These are phyloP conservation scores for Leptocoma aspasia DNA, from an alignment of 2,113 vertebrate genomes.

Conservation along the genomic window DNA sequence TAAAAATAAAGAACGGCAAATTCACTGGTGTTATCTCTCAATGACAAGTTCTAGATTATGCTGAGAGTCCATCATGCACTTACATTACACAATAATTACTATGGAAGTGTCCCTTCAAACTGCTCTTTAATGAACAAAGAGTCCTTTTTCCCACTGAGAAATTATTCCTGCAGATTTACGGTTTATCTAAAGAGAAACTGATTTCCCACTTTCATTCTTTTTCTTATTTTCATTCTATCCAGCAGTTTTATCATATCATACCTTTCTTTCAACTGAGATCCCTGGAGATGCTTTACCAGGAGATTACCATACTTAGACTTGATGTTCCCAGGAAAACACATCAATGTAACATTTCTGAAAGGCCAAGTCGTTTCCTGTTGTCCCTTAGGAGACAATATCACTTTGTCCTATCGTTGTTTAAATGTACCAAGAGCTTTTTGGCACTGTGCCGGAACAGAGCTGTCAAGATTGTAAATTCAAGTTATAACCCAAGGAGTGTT, in stretches of 20 bases:
- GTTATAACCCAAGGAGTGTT: constrained; percentile 47
- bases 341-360: constrained; percentile 59
- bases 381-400: constrained; percentile 62
- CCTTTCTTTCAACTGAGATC: constrained; percentile 33
- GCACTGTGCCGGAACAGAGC: not conserved
- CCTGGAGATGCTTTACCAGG: constrained; percentile 45
- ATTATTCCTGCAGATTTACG: not conserved
- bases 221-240: constrained; percentile 19
- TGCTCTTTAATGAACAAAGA: not conserved
- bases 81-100: not conserved
- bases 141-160: not conserved
- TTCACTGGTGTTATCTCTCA: not conserved
- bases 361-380: constrained; percentile 47
- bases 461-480: constrained; percentile 68
- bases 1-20: not conserved
- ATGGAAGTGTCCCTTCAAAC: not conserved
- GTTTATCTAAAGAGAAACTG: not conserved
- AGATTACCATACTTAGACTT: constrained; percentile 48
- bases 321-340: constrained; percentile 46
- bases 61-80: not conserved
- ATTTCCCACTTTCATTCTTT: constrained; percentile 7
- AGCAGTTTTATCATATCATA: not conserved
- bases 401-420: constrained; percentile 25
- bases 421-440: constrained; percentile 40
- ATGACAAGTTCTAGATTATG: not conserved